Evolutionary conservation across 2,113 vertebrate species (phyloP), one percentile per base, ranked within the genome.

Genomic region (Struthidea cinerea): DNA sequence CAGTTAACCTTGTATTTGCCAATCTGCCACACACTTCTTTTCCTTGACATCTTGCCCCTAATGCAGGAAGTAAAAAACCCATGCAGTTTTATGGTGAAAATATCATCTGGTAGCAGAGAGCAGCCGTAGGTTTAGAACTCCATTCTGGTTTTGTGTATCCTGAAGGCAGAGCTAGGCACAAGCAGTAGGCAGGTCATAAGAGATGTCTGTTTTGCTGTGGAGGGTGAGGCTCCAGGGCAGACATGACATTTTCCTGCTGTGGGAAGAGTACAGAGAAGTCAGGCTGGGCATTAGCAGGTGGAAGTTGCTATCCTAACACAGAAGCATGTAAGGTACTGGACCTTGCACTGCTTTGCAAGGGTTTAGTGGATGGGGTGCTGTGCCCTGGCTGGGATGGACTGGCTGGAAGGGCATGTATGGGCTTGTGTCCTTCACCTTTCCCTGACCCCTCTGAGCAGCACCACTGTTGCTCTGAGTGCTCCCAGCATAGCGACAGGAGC

Each of bases 181-280:
- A 33, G 53, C 50, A 46, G 89, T 4, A 10, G 91, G 84, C 44
- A 97, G 89, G n/a, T 92, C 37, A 11, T 32, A 90, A 12, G 64
- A 90, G 82, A 93, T 41, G 7, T 93, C 78, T 24, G 12, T 75
- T 46, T 76, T 92, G 37, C 90, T 42, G 7, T 73, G 89, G 42
- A 98, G 95, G 17, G 57, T 96, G 96, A 98, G 23, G 46, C 77
- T 83, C 70, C 96, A 52, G 52, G 97, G 93, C 61, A 98, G 89
- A 80, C 98, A 98, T 44, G 94, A 68, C 18, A 19, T 96, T 16
- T 90, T 96, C 70, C 94, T 77, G 44, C 98, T 98, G 97, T 4
- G 79, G 89, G 70, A 97, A 89, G 87, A 97, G 61, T 90, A 94
- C 41, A 78, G 24, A 23, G 57, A 81, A 68, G 71, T 93, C 68